These are phyloP conservation scores for Hyppa rectilinea DNA, from an alignment of 2,888 invertebrate species.

Conservation along the genomic window DNA sequence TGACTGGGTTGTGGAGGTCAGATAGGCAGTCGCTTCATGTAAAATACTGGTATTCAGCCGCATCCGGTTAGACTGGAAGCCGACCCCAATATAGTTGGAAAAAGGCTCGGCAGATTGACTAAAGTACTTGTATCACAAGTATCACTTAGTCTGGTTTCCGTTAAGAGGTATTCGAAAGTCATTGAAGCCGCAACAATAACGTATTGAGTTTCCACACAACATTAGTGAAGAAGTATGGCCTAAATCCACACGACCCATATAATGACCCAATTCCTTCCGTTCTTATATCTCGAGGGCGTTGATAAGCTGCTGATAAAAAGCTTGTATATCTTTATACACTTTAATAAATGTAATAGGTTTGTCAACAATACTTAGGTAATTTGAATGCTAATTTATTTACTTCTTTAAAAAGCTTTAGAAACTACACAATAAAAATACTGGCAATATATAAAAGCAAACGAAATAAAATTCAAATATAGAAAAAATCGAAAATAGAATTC, in stretches of 20 bases:
- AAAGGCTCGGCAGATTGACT: no score
- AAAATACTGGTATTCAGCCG: no score
- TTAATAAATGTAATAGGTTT: constrained; percentile 19
- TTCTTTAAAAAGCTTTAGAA: no score
- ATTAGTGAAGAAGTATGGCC: constrained; percentile 55
- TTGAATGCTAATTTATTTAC: no score
- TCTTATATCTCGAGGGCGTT: constrained; percentile 36
- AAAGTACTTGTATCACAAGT: constrained; percentile 21
- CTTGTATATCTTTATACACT: constrained; percentile 12
- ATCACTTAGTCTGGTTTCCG: constrained; percentile 47
- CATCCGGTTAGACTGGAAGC: no score
- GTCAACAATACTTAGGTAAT: background rate
- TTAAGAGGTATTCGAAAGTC: constrained; percentile 40
- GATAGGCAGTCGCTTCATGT: no score
- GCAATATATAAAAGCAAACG: no score
- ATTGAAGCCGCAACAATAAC: constrained; percentile 48
- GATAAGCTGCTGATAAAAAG: constrained; percentile 40
- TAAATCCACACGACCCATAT: constrained; percentile 53
- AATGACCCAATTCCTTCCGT: constrained; percentile 58
- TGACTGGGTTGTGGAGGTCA: no score
- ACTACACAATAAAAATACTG: no score
- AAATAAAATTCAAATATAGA: no score
- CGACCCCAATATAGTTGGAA: no score
- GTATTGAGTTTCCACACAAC: constrained; percentile 58
- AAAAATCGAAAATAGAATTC: no score